A percentile compares a stretch with the other conserved stretches of the same genome.
Evolutionary conservation across 1,140 invertebrate genomes (phyloP).

Genomic region (Ceratina japonica): DNA sequence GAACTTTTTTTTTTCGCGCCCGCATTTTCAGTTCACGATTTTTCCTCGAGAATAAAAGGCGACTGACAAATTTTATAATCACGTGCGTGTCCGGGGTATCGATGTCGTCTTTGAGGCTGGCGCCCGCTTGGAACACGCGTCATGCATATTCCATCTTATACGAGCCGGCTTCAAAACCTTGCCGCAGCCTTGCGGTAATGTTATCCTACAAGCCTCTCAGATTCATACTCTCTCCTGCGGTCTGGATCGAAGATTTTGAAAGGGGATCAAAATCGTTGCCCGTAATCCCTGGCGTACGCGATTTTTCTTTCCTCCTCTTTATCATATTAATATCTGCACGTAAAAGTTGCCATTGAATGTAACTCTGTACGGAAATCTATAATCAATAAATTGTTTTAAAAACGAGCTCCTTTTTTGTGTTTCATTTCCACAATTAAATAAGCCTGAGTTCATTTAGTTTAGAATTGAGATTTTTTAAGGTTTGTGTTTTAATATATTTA

Average conservation of each 20-base stretch:
- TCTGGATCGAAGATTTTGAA: conserved; percentile 59
- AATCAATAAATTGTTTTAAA: too few relatives aligned
- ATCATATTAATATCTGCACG: too few relatives aligned
- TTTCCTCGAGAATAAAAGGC: neutral
- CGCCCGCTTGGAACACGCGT: conserved; percentile 69
- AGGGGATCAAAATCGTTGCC: conserved; percentile 41
- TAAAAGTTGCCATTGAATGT: too few relatives aligned
- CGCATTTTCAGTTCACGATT: neutral
- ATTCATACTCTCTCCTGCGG: conserved; percentile 55
- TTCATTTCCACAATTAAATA: neutral
- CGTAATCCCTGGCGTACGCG: conserved; percentile 19
- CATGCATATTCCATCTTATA: conserved; percentile 71
- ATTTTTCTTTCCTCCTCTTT: too few relatives aligned
- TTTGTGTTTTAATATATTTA: too few relatives aligned
- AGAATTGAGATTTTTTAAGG: too few relatives aligned
- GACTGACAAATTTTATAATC: conserved; percentile 40
- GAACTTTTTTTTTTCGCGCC: neutral
- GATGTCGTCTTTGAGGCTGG: conserved; percentile 57
- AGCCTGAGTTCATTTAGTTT: too few relatives aligned
- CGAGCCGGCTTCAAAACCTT: conserved; percentile 65
- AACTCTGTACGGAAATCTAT: neutral
- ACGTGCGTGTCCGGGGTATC: neutral
- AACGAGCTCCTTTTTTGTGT: too few relatives aligned
- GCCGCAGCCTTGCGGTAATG: conserved; percentile 64
- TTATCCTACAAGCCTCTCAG: conserved; percentile 60